Evolutionary conservation across 2,797 vertebrate genomes (phyloP), one percentile per base, ranked within the genome.

Genomic region (Sebastes hubbsi): DNA sequence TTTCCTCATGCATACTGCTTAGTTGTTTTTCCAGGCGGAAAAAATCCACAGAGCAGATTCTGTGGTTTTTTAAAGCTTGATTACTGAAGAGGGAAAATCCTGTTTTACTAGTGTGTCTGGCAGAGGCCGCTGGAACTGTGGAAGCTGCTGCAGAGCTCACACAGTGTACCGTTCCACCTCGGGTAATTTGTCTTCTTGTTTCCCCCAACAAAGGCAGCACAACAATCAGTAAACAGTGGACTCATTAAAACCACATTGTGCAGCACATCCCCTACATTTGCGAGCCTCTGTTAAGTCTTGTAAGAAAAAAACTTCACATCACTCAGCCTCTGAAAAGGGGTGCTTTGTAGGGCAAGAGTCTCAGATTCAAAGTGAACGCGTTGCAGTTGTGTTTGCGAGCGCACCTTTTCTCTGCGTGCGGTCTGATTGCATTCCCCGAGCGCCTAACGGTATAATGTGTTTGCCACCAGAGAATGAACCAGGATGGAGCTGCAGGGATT

Each of bases 191-290:
- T 81, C 70, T 75, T 75, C 72, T 82, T 29, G 24, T 87, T 66
- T 38, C n/a, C 46, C 42, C 24, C 58, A 78, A 87, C 83, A 92
- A 88, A 85, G 73, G 82, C 78, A 84, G 81, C 66, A 82, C 77
- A 87, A 89, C 83, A 84, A 81, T 76, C 80, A 86, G 83, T 86
- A 87, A 89, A 90, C 78, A 81, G 46, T 30, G 77, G 75, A 60
- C 81, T 91, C 87, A 89, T 92, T 90, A 90, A 94, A 92, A 79
- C 62, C 68, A 83, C 87, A 86, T 73, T 81, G 82, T 88, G 87
- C 66, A 61, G 63, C 71, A 79, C 77, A 22, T 85, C 75, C 75
- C 72, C 58, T 75, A 73, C 82, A 77, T 87, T 69, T 74, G 65
- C 11, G 11, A 72, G 81, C 46, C 55, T 79, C 55, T 72, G 76